Evolutionary conservation across 2,797 vertebrate genomes (phyloP).

Genomic region (Poecilia gillii): DNA sequence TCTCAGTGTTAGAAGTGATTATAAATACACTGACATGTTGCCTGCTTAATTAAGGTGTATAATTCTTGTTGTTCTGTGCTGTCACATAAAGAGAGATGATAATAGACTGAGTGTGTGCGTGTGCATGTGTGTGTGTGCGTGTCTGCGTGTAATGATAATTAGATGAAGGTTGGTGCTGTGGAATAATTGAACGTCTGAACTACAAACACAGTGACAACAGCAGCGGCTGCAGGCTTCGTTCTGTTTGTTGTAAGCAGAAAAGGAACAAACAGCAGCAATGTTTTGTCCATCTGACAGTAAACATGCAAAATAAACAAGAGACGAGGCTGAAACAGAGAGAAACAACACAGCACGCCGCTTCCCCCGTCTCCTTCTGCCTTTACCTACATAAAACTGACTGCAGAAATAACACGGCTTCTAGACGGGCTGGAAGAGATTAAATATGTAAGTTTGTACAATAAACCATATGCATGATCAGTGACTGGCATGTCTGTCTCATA

Average conservation of each 20-base stretch:
- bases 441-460: not conserved
- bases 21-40: slow-evolving; percentile 76
- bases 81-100: slow-evolving; percentile 71
- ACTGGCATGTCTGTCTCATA: not conserved
- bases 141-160: slow-evolving; percentile 63
- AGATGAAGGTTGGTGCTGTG: slow-evolving; percentile 70
- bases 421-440: not conserved
- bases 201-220: slow-evolving; percentile 64
- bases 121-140: slow-evolving; percentile 34
- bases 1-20: slow-evolving; percentile 64
- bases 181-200: slow-evolving; percentile 72
- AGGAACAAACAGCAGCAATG: slow-evolving; percentile 59
- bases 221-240: slow-evolving; percentile 39
- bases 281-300: slow-evolving; percentile 58
- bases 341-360: not conserved
- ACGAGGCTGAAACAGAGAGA: slow-evolving; percentile 23
- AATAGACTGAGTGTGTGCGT: slow-evolving; percentile 56
- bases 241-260: slow-evolving; percentile 60
- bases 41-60: slow-evolving; percentile 77
- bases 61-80: slow-evolving; percentile 73
- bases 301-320: slow-evolving; percentile 44
- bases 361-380: not conserved
- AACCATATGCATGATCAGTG: not conserved
- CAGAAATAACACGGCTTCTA: not conserved
- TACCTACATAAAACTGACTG: not conserved